phyloP scores from a whole-genome alignment of 2,888 invertebrate species.

The Nysson spinosus region DNA sequence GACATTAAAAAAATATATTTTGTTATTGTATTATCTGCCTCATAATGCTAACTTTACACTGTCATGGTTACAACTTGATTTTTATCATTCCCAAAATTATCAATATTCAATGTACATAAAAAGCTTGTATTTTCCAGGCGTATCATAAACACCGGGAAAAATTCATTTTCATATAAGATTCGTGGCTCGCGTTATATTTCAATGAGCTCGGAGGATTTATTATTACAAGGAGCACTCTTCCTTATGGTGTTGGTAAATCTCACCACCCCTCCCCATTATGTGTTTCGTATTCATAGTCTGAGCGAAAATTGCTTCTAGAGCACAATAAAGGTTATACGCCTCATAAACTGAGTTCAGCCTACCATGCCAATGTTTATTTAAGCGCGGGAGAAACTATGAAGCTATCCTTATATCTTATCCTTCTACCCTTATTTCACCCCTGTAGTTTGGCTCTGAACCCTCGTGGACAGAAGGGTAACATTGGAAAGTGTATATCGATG shows the following conservation, averaged over 20 bases:
- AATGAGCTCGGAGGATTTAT: conserved; percentile 61
- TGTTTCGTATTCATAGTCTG: conserved; percentile 74
- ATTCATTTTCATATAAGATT: conserved; percentile 15
- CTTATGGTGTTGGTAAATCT: conserved; percentile 69
- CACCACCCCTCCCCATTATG: conserved; percentile 57
- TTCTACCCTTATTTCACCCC: not conserved
- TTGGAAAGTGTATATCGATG: conserved; percentile 24
- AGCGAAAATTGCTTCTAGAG: conserved; percentile 72
- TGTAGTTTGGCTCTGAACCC: conserved; percentile 8
- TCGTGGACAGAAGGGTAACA: not conserved
- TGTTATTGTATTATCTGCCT: too few relatives aligned
- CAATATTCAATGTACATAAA: too few relatives aligned
- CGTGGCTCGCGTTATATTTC: conserved; percentile 55
- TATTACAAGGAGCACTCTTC: conserved; percentile 41
- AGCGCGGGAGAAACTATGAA: conserved; percentile 38
- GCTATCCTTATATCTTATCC: not conserved
- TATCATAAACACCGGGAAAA: not conserved
- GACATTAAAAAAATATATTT: too few relatives aligned
- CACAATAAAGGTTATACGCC: conserved; percentile 72
- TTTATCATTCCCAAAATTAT: too few relatives aligned
- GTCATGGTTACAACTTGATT: too few relatives aligned
- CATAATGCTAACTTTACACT: too few relatives aligned
- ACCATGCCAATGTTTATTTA: conserved; percentile 68
- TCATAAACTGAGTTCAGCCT: conserved; percentile 69
- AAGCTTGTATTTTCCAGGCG: not conserved